Evolutionary conservation across 2,888 invertebrate genomes (phyloP), one percentile per base, ranked within the genome.

Genomic region (Drosophila formosana): DNA sequence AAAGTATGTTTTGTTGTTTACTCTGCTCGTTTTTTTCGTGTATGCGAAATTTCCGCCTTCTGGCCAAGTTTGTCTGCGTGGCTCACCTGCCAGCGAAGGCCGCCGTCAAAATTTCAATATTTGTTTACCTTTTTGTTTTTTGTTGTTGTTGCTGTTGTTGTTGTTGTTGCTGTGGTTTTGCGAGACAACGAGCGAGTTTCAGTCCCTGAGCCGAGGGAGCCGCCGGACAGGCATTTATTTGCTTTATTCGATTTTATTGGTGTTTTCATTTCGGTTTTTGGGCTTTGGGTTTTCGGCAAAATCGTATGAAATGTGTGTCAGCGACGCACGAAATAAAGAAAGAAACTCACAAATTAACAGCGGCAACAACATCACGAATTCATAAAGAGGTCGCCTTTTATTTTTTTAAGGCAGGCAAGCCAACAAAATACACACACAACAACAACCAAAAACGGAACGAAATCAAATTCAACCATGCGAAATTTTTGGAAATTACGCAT

Each of bases 301-400:
- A 69, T 18, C 63, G 61, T 61, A 57, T 41, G 41, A 71, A 75
- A 85, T 81, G 85, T 85, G 89, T 85, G 85, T 85, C 85, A 85
- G 75, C 65, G 72, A 50, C 73, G 67, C 66, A 58, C 45, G 34
- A 56, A 34, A 56, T 9, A 23, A 28, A 25, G 37, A 49, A 68
- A 61, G 62, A 78, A 83, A 81, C 69, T 72, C 63, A 70, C 74
- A 83, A 89, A 81, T 87, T 74, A 87, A 63, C 75, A 76, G 66
- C 65, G 63, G 11, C 34, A 37, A 37, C 37, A 37, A 34, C 34
- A 34, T 9, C 34, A 74, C 66, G n/a, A 39, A 30, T 13, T 41
- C 23, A 66, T 50, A 84, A 88, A 80, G 80, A 83, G 89, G 88
- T 88, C 89, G 78, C 71, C 75, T 82, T 79, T 74, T 66, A 60